phyloP scores from a whole-genome alignment of 2,113 vertebrate genomes.

The Cyprinodon variegatus region DNA sequence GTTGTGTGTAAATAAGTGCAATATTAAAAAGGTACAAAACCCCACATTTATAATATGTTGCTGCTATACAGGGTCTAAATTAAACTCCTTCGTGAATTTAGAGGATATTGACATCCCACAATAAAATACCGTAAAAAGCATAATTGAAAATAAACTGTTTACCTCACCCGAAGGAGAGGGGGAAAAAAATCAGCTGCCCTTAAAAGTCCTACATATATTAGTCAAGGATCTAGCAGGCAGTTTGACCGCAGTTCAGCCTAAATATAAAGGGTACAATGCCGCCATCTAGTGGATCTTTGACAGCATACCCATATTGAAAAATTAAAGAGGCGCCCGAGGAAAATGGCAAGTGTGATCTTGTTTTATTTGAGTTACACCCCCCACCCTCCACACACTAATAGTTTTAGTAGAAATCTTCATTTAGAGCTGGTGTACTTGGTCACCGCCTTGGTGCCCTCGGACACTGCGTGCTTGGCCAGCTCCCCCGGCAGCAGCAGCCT shows the following conservation, averaged over 20 bases:
- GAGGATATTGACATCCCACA: too few relatives aligned
- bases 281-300: neutral
- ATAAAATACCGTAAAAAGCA: too few relatives aligned
- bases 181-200: too few relatives aligned
- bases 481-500: constrained; percentile 82
- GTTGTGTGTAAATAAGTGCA: neutral
- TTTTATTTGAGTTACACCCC: constrained; percentile 19
- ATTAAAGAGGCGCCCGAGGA: neutral
- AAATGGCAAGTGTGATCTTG: too few relatives aligned
- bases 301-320: neutral
- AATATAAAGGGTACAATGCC: neutral
- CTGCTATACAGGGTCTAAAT: too few relatives aligned
- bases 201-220: too few relatives aligned
- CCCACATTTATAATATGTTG: too few relatives aligned
- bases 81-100: too few relatives aligned
- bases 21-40: neutral
- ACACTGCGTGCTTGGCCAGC: constrained; percentile 83
- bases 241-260: neutral
- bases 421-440: constrained; percentile 85
- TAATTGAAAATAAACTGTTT: too few relatives aligned
- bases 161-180: too few relatives aligned
- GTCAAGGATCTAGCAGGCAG: too few relatives aligned
- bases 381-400: too few relatives aligned
- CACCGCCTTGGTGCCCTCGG: constrained; percentile 82
- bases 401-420: constrained; percentile 43